Evolutionary conservation across 2,113 vertebrate species (phyloP), one percentile per base, ranked within the genome.

Genomic region (Heliornis fulica): DNA sequence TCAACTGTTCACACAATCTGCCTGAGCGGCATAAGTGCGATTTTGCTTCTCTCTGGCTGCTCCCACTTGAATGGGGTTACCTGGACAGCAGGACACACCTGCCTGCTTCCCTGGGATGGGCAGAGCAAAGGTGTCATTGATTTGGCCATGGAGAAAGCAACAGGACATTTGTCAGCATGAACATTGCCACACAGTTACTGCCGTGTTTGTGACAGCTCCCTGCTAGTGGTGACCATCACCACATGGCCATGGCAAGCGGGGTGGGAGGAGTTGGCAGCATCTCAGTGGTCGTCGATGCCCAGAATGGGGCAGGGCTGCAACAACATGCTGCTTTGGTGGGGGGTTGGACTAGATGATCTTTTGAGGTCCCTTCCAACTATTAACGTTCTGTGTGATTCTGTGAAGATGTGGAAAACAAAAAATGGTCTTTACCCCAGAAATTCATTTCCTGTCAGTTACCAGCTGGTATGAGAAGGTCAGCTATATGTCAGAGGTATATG

Each of bases 131-230:
- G 8, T 2, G 3, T 51, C 11, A 2, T 32, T 0, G 1, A 2
- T 34, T 72, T 3, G 2, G 32, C 79, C 1, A 0, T 15, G 28
- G 69, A 36, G 36, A 64, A 32, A 64, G 29, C 32, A n/a, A 51
- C 0, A 3, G 57, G 61, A 29, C 3, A 1, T 63, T 65, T 77
- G 23, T 64, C 63, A 48, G 0, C 0, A 3, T 1, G 5, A 28
- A 45, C 0, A 0, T 53, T 87, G 51, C 50, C 38, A 36, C 51
- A 5, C 18, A 3, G 5, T 56, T 72, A 4, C 57, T 71, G 64
- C 40, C 1, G 1, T 15, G 15, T 25, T 68, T 43, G 48, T 78
- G 63, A 46, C 50, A 25, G 63, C 60, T 79, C 3, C 5, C 61
- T 68, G 43, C 20, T 29, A 53, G 53, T 76, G 57, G 87, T 21